Conservation (phyloP, 2,888 invertebrate species). For the Drosophila affinis region DNA sequence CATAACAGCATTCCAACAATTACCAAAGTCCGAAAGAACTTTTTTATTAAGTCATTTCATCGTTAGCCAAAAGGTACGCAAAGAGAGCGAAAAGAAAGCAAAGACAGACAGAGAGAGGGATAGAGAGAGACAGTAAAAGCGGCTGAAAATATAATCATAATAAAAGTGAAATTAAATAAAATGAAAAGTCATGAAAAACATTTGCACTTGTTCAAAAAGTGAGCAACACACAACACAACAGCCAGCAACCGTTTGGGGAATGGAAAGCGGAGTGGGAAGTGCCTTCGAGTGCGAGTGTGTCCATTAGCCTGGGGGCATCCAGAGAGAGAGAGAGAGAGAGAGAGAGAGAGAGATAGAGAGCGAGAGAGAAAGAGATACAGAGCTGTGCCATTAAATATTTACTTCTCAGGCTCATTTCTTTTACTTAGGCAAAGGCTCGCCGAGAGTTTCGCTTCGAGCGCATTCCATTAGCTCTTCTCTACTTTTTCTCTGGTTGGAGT, state of each 20-base stretch:
- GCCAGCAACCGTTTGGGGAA: conserved; percentile 24
- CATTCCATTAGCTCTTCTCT: conserved; percentile 36
- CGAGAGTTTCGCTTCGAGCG: conserved; percentile 37
- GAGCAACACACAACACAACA: conserved; percentile 31
- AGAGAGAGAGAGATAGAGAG: conserved; percentile 5
- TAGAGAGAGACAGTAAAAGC: conserved; percentile 16
- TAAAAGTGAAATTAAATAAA: conserved; percentile 77
- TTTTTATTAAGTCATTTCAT: conserved; percentile 43
- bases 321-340: neutral
- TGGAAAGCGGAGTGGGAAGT: conserved; percentile 42
- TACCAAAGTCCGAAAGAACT: conserved; percentile 33
- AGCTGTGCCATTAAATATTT: conserved; percentile 70
- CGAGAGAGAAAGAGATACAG: conserved; percentile 17
- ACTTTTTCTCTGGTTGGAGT: neutral
- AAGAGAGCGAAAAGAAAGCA: neutral
- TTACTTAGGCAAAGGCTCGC: conserved; percentile 54
- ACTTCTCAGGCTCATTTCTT: conserved; percentile 71
- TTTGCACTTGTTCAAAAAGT: conserved; percentile 75
- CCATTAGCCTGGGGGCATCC: conserved; percentile 20
- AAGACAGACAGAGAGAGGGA: neutral
- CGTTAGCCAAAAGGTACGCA: conserved; percentile 27
- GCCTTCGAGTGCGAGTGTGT: conserved; percentile 14
- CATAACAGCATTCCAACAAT: conserved; percentile 8
- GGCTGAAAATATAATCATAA: conserved; percentile 72
- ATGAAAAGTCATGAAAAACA: conserved; percentile 72